Evolutionary conservation across 2,888 invertebrate genomes (phyloP), one percentile per base, ranked within the genome.

Genomic region (Alloplasta piceator): DNA sequence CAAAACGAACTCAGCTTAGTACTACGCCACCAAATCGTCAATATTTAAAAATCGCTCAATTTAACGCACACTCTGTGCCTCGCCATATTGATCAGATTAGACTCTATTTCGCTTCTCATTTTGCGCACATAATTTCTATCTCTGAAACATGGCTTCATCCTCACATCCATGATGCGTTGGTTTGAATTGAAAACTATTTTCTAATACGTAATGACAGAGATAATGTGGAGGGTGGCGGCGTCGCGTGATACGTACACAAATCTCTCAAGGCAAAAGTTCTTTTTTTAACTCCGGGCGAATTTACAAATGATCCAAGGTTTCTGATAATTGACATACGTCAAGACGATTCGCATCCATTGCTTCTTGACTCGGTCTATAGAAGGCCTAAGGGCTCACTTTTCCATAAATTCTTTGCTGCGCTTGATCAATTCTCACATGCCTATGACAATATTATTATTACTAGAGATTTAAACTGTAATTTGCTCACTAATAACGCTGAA

Each of bases 401-500:
- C 1, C 12, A 58, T 5, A 41, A 41, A n/a, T 72, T 70, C 9
- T 16, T 43, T 0, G 10, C 41, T 7, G 5, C 41, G 4, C 6
- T 63, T 0, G 14, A 38, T 6, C 39, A 41, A 3, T 26, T 60
- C 5, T 52, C 48, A n/a, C n/a, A n/a, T n/a, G n/a, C n/a, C n/a
- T n/a, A n/a, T n/a, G n/a, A n/a, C n/a, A n/a, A n/a, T n/a, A 58
- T 16, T 39, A 48, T 0, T 66, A 67, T 12, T 39, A 60, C 1
- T n/a, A n/a, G 72, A 78, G 9, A 66, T 43, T 26, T 73, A 0
- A 78, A 78, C 41, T 78, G 67, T 9, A 68, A 78, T 9, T 6
- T 73, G 0, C 4, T 14, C 0, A 50, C n/a, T 1, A 4, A 36
- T 16, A 7, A 55, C 9, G 12, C 39, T 9, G 41, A 66, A 41